A percentile compares a stretch with the other conserved stretches of the same genome.
Evolutionary conservation across 2,113 vertebrate genomes (phyloP).

Genomic region (Setophaga kirtlandii): DNA sequence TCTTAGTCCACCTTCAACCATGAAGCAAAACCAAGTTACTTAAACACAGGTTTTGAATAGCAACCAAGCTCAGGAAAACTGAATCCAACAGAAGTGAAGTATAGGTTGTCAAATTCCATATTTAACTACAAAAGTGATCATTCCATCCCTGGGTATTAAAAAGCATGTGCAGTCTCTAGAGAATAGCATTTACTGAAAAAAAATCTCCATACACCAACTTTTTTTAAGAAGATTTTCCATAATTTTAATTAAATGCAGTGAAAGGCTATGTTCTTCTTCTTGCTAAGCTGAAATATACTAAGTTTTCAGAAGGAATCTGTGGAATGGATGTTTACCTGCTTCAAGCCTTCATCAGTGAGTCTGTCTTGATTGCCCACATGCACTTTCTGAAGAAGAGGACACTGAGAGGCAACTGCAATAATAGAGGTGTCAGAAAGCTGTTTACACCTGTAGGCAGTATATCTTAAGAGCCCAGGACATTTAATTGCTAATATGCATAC

Average conservation of each 20-base stretch:
- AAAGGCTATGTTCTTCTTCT: neutral
- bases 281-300: neutral
- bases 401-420: slow-evolving; percentile 87
- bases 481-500: slow-evolving; percentile 89
- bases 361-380: slow-evolving; percentile 98
- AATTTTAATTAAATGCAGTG: neutral
- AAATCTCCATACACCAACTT: neutral
- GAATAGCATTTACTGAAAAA: neutral
- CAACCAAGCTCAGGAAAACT: neutral
- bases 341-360: slow-evolving; percentile 90
- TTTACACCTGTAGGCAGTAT: slow-evolving; percentile 95
- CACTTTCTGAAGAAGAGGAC: slow-evolving; percentile 92
- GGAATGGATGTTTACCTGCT: slow-evolving; percentile 80
- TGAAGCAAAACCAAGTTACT: neutral
- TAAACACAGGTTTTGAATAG: neutral
- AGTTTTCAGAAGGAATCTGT: neutral
- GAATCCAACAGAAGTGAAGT: neutral
- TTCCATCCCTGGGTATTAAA: neutral
- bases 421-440: slow-evolving; percentile 94
- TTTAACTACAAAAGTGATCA: neutral
- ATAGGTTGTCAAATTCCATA: neutral
- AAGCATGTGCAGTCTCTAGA: neutral
- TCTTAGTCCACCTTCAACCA: neutral
- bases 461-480: slow-evolving; percentile 90
- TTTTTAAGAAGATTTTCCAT: neutral